Conservation (phyloP, 2,797 vertebrate genomes). For the Phoxinus dragarum region DNA sequence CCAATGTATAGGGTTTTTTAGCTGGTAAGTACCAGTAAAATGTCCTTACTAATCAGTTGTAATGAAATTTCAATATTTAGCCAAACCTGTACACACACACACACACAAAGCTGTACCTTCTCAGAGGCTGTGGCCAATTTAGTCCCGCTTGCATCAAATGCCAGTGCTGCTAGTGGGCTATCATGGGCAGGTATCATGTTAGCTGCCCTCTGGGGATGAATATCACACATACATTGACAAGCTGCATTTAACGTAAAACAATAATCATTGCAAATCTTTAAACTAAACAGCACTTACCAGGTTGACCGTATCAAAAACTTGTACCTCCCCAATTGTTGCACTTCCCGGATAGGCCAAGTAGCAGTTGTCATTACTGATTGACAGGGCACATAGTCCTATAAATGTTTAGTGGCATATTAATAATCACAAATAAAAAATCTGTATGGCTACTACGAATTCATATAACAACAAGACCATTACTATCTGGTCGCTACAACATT, state of each 20-base stretch:
- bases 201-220: conserved; percentile 87
- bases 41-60: background rate
- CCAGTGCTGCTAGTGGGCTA: conserved; percentile 95
- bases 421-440: background rate
- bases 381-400: conserved; percentile 91
- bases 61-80: background rate
- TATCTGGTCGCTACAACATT: background rate
- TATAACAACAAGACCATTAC: background rate
- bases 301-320: conserved; percentile 98
- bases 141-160: conserved; percentile 94
- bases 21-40: background rate
- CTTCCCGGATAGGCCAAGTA: conserved; percentile 98
- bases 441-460: background rate
- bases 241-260: background rate
- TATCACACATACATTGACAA: conserved; percentile 7
- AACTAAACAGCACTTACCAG: conserved; percentile 81
- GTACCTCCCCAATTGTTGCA: conserved; percentile 96
- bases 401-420: conserved; percentile 9
- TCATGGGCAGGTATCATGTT: conserved; percentile 99
- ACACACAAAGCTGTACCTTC: conserved; percentile 81
- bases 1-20: background rate
- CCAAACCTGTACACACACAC: background rate
- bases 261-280: background rate
- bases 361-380: conserved; percentile 98
- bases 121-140: conserved; percentile 98